Percentiles rank a stretch among this genome's conserved stretches.
Evolutionary conservation across 2,113 vertebrate genomes (phyloP).

Genomic region (Pionites leucogaster): DNA sequence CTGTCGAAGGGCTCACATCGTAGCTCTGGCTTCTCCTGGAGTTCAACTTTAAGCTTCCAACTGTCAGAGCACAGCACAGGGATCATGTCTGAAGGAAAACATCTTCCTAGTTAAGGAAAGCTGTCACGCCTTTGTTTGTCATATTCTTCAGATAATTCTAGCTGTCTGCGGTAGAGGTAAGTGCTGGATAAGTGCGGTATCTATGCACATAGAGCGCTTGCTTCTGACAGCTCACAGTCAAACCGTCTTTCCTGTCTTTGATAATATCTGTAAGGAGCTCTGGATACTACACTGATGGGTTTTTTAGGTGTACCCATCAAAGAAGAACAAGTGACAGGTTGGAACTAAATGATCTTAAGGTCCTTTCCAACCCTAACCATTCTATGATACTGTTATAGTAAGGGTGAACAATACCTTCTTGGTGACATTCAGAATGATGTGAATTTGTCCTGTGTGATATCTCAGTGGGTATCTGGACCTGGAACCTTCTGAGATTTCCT

Average conservation of each 20-base stretch:
- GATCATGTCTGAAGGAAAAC: slow-evolving; percentile 1
- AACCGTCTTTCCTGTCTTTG: not conserved
- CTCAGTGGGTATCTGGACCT: not conserved
- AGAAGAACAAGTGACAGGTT: not conserved
- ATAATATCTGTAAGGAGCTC: not conserved
- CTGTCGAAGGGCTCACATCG: not conserved
- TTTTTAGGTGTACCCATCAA: not conserved
- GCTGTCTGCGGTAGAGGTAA: not conserved
- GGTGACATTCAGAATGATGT: not conserved
- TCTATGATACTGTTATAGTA: not conserved
- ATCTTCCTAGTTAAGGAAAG: not conserved
- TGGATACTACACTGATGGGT: not conserved
- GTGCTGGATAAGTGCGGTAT: not conserved
- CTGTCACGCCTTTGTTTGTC: not conserved
- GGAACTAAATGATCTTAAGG: not conserved
- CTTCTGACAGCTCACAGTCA: slow-evolving; percentile 37
- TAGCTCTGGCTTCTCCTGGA: not conserved
- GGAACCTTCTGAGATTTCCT: not conserved
- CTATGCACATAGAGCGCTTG: not conserved
- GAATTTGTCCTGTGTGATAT: not conserved
- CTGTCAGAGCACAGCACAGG: not conserved
- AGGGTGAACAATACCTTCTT: not conserved
- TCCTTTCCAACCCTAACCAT: not conserved
- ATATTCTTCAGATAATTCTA: slow-evolving; percentile 22
- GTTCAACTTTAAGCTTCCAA: not conserved